A percentile compares a stretch with the other conserved stretches of the same genome.
phyloP scores from a whole-genome alignment of 2,888 invertebrate species.

The Apamea anceps region DNA sequence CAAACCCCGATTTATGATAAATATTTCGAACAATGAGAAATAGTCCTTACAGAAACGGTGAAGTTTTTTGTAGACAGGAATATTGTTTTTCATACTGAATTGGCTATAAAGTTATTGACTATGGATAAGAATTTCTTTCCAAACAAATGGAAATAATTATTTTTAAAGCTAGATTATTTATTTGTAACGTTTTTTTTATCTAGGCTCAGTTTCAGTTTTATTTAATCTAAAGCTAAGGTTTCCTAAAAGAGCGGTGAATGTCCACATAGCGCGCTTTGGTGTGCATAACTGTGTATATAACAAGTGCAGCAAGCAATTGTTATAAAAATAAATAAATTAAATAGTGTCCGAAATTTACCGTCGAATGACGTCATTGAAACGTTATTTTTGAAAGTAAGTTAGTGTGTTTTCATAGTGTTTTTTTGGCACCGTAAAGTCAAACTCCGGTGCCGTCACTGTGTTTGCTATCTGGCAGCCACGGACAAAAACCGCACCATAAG shows the following conservation, averaged over 20 bases:
- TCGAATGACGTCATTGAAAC: background rate
- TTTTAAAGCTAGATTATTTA: background rate
- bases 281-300: too few relatives aligned
- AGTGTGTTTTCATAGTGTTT: background rate
- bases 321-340: too few relatives aligned
- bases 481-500: background rate
- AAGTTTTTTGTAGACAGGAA: background rate
- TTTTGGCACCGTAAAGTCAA: background rate
- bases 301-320: too few relatives aligned
- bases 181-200: background rate
- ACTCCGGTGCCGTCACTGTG: background rate
- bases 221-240: background rate
- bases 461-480: too few relatives aligned
- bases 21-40: slow-evolving; percentile 6
- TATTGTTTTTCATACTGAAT: background rate
- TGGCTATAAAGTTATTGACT: background rate
- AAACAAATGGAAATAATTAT: background rate
- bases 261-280: too few relatives aligned
- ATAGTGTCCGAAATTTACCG: background rate
- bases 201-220: background rate
- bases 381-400: background rate
- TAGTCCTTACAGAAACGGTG: background rate
- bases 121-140: background rate
- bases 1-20: slow-evolving; percentile 32
- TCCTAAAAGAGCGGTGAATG: background rate